phyloP scores from a whole-genome alignment of 1,140 invertebrate species.

The Trinorchestia longiramus region DNA sequence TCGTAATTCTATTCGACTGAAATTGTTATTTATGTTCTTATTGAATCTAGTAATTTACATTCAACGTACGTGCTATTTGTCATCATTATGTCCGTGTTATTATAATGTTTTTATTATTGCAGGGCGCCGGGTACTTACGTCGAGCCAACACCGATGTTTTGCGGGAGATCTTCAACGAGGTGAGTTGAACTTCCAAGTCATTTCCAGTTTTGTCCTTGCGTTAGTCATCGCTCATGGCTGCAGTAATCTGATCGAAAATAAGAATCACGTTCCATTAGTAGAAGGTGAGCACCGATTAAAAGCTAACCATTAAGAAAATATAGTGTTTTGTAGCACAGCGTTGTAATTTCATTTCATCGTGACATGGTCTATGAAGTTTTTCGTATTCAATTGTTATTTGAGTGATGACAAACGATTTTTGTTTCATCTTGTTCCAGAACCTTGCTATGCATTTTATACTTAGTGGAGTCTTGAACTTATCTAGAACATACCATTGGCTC shows the following conservation, averaged over 20 bases:
- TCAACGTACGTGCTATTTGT: background rate
- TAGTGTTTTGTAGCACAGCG: background rate
- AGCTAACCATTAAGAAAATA: background rate
- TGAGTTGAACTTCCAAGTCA: slow-evolving; percentile 67
- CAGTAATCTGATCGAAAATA: background rate
- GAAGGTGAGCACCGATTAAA: background rate
- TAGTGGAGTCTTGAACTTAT: too few relatives aligned
- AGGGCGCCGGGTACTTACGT: slow-evolving; percentile 77
- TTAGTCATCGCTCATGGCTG: background rate
- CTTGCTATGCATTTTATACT: too few relatives aligned
- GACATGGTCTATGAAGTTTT: background rate
- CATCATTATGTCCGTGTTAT: background rate
- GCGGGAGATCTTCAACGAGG: slow-evolving; percentile 86
- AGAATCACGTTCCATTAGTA: background rate
- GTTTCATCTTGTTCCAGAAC: too few relatives aligned
- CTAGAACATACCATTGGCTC: too few relatives aligned
- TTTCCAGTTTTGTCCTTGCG: background rate
- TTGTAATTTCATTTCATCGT: background rate
- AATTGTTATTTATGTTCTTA: background rate
- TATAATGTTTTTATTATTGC: background rate
- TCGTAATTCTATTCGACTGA: background rate
- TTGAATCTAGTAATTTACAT: background rate
- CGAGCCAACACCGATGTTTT: slow-evolving; percentile 87
- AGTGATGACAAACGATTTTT: too few relatives aligned
- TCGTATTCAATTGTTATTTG: too few relatives aligned